These are phyloP conservation scores for Pandemis heparana DNA, from an alignment of 2,888 invertebrate species.

Conservation along the genomic window DNA sequence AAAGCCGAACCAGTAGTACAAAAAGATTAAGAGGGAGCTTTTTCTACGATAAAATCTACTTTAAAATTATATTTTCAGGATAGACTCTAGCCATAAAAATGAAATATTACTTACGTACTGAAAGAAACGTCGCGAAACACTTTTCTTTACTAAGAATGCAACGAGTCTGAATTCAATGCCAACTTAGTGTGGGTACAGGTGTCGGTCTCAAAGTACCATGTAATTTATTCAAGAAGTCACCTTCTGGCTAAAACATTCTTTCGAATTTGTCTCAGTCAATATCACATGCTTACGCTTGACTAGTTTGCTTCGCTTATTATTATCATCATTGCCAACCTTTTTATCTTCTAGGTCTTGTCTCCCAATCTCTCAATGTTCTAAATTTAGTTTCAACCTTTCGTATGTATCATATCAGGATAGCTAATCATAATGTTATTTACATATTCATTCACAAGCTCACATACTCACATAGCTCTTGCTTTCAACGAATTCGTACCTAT, in stretches of 20 bases:
- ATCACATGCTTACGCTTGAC: conserved; percentile 7
- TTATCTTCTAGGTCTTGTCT: background rate
- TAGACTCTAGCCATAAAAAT: conserved; percentile 17
- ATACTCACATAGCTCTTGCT: background rate
- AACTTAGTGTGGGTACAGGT: conserved; percentile 30
- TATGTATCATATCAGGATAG: background rate
- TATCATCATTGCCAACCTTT: background rate
- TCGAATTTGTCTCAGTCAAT: conserved; percentile 14
- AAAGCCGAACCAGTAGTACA: conserved; percentile 1
- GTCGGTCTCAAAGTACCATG: conserved; percentile 37
- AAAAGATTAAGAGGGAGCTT: conserved; percentile 3
- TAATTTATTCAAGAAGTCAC: conserved; percentile 47
- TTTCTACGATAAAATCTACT: conserved; percentile 9
- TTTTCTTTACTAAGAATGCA: conserved; percentile 18
- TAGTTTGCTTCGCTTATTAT: background rate
- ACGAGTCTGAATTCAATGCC: conserved; percentile 25
- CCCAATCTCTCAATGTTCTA: background rate
- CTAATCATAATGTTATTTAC: background rate
- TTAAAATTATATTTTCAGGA: conserved; percentile 7
- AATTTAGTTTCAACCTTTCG: background rate
- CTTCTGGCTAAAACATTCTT: conserved; percentile 1
- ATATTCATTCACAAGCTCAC: background rate
- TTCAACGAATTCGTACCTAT: background rate
- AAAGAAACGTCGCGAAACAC: background rate
- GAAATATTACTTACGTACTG: conserved; percentile 23